A percentile compares a stretch with the other conserved stretches of the same genome.
Conservation (phyloP, 1,140 invertebrate species). For the Adoxophyes honmai region DNA sequence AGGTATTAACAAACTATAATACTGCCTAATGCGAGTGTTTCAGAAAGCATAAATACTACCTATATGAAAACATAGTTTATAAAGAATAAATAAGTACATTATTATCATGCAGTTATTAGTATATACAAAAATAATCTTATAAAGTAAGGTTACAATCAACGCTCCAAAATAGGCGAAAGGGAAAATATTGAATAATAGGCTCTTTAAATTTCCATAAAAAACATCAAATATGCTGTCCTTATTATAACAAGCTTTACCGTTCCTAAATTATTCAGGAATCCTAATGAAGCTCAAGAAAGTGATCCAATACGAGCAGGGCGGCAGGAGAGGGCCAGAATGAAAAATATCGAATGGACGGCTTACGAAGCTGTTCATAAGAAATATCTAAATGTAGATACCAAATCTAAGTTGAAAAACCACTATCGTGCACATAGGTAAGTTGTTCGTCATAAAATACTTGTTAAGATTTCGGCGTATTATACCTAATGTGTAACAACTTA, state of each 20-base stretch:
- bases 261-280: conserved; percentile 82
- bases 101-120: too few species aligned
- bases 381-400: conserved; percentile 93
- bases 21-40: too few species aligned
- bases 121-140: too few species aligned
- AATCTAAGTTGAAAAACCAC: conserved; percentile 94
- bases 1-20: too few species aligned
- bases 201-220: too few species aligned
- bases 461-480: too few species aligned
- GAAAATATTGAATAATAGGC: background rate
- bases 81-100: too few species aligned
- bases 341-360: conserved; percentile 93
- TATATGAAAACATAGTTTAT: too few species aligned
- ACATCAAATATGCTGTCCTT: background rate
- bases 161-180: conserved; percentile 64
- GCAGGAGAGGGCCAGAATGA: conserved; percentile 86
- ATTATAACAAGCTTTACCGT: background rate
- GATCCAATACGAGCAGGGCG: conserved; percentile 81
- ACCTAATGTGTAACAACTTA: too few species aligned
- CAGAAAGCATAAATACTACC: too few species aligned
- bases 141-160: too few species aligned
- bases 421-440: conserved; percentile 89
- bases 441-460: too few species aligned
- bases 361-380: conserved; percentile 95
- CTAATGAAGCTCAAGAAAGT: conserved; percentile 88